phyloP scores from a whole-genome alignment of 2,797 vertebrate species.

The Acanthurus leucopareius region DNA sequence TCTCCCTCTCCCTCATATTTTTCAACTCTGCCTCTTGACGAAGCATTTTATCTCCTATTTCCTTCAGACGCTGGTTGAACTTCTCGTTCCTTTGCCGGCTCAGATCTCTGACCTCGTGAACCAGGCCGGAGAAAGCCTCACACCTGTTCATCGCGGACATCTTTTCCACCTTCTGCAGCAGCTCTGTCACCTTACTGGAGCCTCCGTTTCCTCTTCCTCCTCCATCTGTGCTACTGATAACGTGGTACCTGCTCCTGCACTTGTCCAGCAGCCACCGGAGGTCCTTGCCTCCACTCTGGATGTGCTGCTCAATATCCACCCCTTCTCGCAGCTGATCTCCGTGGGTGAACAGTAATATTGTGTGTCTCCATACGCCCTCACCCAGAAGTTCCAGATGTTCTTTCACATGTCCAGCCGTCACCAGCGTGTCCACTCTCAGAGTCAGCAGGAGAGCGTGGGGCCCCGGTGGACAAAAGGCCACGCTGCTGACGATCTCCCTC shows the following conservation, averaged over 20 bases:
- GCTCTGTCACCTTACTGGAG: constrained; percentile 58
- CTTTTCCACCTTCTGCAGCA: constrained; percentile 84
- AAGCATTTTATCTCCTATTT: constrained; percentile 76
- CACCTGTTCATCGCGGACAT: constrained; percentile 81
- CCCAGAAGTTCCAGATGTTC: constrained; percentile 84
- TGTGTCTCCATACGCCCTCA: constrained; percentile 81
- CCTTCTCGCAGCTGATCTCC: constrained; percentile 84
- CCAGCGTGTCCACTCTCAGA: constrained; percentile 79
- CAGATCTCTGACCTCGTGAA: constrained; percentile 81
- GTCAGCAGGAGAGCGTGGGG: constrained; percentile 83
- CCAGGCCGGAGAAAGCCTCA: constrained; percentile 79
- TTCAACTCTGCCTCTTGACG: constrained; percentile 81
- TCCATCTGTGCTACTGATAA: constrained; percentile 67
- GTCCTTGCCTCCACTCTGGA: constrained; percentile 80
- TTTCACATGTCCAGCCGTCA: constrained; percentile 64
- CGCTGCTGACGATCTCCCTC: constrained; percentile 76
- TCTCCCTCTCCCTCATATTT: constrained; percentile 81
- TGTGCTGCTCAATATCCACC: constrained; percentile 81
- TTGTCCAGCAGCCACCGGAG: constrained; percentile 80
- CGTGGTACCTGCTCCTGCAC: constrained; percentile 80
- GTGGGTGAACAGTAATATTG: constrained; percentile 82
- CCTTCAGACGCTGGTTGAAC: constrained; percentile 79
- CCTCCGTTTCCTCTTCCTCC: constrained; percentile 36
- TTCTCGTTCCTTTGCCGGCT: constrained; percentile 78
- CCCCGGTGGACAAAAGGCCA: constrained; percentile 80